Evolutionary conservation across 2,888 invertebrate genomes (phyloP), one percentile per base, ranked within the genome.

Genomic region (Empis stercorea): DNA sequence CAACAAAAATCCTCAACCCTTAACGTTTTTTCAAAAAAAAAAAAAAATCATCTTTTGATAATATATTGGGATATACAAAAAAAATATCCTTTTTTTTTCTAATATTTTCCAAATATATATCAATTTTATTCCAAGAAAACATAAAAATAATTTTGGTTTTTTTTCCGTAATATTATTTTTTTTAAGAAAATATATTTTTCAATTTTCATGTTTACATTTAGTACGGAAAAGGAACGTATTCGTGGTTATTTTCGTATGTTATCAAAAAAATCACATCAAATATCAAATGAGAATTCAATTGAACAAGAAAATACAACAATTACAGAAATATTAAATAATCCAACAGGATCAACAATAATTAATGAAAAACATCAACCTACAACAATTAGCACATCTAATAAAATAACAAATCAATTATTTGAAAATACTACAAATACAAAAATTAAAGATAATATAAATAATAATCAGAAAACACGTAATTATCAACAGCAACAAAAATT

Each of bases 161-260:
- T n/a, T n/a, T n/a, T 20, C 20, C 20, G 4, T 4, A 20, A 27
- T 2, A 27, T 27, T 27, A 9, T 27, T 27, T 27, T 27, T 27
- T 27, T 27, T 27, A 27, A 27, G 23, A 27, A 27, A 43, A 43
- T 37, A 27, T 46, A 14, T 32, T 16, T 13, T 9, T 38, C 40
- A 41, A 30, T 44, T 42, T 39, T 41, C n/a, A 40, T 27, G 13
- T 44, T 44, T 49, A 47, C 44, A 59, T 57, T 11, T 61, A 78
- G 78, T 51, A 66, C 73, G 16, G 73, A 76, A 43, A 76, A 76
- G 56, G 76, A 78, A 54, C 71, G 77, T 30, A 61, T 78, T 1
- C 67, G 75, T 23, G 74, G 75, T 46, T 78, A 77, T 59, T 74
- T 78, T 55, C 73, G 74, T 10, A 67, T 76, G 15, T 64, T 63